phyloP scores from a whole-genome alignment of 2,113 vertebrate species.

The Lampris megalopsis region DNA sequence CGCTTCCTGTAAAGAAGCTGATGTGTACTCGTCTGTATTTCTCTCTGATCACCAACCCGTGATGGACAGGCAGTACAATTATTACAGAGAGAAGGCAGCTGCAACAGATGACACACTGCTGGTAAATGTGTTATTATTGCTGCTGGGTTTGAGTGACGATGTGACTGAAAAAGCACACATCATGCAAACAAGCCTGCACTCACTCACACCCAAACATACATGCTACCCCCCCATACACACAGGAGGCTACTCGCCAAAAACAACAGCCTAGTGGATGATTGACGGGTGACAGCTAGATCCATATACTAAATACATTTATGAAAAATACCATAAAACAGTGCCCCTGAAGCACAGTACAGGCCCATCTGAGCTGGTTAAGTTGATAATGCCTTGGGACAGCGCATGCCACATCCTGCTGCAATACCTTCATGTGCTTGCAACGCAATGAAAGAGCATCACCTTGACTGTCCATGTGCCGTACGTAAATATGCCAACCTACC shows the following conservation, averaged over 20 bases:
- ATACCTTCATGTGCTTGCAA: neutral
- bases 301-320: neutral
- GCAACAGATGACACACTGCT: conserved; percentile 47
- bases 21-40: conserved; percentile 1
- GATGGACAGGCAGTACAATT: conserved; percentile 67
- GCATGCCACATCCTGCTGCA: neutral
- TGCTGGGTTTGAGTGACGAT: conserved; percentile 48
- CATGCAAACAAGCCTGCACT: neutral
- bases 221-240: neutral
- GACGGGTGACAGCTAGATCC: neutral
- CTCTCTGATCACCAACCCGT: conserved; percentile 48
- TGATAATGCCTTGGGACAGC: too few species aligned
- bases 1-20: conserved; percentile 5
- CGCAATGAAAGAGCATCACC: neutral
- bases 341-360: too few species aligned
- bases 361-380: too few species aligned
- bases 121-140: conserved; percentile 37
- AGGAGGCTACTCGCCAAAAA: neutral
- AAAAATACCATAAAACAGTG: neutral
- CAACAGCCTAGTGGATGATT: neutral
- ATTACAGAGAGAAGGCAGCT: conserved; percentile 55
- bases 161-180: conserved; percentile 24
- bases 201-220: neutral
- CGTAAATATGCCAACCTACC: too few species aligned
- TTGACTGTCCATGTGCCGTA: neutral